Evolutionary conservation across 2,888 invertebrate genomes (phyloP).

Genomic region (Andricus quercusramuli): DNA sequence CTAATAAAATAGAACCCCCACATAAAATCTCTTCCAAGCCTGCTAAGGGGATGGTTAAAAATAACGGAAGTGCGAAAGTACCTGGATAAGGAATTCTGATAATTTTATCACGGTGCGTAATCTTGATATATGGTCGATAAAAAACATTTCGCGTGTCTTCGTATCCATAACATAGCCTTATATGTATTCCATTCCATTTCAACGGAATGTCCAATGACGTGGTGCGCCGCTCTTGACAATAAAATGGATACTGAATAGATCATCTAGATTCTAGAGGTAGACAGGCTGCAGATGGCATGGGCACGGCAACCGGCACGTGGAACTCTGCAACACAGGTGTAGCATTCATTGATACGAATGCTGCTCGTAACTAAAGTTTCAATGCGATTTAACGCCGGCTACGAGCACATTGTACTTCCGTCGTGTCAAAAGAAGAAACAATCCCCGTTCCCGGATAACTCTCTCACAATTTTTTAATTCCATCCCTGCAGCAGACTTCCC

Average conservation of each 20-base stretch:
- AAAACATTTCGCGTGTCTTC: slow-evolving; percentile 16
- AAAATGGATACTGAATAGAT: slow-evolving; percentile 63
- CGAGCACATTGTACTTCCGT: slow-evolving; percentile 52
- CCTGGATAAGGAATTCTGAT: not conserved
- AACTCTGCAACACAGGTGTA: slow-evolving; percentile 56
- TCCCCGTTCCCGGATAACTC: slow-evolving; percentile 4
- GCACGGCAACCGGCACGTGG: slow-evolving; percentile 41
- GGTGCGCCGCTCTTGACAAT: slow-evolving; percentile 52
- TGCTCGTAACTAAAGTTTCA: slow-evolving; percentile 58
- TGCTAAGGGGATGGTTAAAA: not conserved
- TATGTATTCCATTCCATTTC: slow-evolving; percentile 33
- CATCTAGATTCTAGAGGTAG: slow-evolving; percentile 32
- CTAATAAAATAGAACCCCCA: not conserved
- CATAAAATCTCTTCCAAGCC: not conserved
- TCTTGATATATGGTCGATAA: slow-evolving; percentile 14
- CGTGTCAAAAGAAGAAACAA: slow-evolving; percentile 50
- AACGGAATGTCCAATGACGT: slow-evolving; percentile 56
- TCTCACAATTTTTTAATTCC: slow-evolving; percentile 26
- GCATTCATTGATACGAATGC: slow-evolving; percentile 59
- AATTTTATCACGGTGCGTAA: slow-evolving; percentile 15
- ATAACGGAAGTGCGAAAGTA: not conserved
- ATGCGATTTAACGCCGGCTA: slow-evolving; percentile 58
- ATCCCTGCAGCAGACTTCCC: slow-evolving; percentile 18
- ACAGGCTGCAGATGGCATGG: slow-evolving; percentile 41
- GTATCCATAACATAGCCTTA: not conserved